Conservation (phyloP, 2,888 invertebrate genomes). For the Mythimna loreyi region DNA sequence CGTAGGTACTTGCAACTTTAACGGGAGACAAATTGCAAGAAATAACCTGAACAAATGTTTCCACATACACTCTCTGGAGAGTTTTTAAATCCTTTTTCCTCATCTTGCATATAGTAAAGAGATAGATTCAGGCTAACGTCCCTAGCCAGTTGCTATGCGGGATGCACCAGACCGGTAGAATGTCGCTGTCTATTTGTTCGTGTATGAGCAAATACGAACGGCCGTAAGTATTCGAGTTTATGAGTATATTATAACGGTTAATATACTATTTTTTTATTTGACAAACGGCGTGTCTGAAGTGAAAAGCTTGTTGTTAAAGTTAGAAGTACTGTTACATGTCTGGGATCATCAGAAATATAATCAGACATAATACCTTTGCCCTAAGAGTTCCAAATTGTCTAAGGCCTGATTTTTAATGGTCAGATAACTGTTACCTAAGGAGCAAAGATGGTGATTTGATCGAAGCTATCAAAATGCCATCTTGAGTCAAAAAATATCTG, state of each 20-base stretch:
- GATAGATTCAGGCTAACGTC: conserved; percentile 52
- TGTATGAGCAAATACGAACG: conserved; percentile 45
- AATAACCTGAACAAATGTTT: conserved; percentile 6
- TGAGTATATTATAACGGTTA: conserved; percentile 29
- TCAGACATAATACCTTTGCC: too few species aligned
- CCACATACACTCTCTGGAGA: conserved; percentile 11
- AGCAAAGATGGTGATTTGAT: too few species aligned
- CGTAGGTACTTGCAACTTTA: neutral
- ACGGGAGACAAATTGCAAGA: neutral
- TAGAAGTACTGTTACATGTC: neutral
- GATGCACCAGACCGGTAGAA: conserved; percentile 71
- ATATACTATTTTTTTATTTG: conserved; percentile 16
- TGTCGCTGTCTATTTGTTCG: conserved; percentile 67
- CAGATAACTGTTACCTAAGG: too few species aligned
- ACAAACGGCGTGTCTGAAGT: neutral
- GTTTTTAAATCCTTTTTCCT: conserved; percentile 39
- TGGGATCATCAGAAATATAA: neutral
- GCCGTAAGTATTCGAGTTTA: conserved; percentile 35
- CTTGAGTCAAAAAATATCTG: neutral
- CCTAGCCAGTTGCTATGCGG: conserved; percentile 50
- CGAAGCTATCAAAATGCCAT: too few species aligned
- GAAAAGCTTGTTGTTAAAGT: neutral
- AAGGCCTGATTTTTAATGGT: too few species aligned
- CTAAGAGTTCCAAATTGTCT: neutral
- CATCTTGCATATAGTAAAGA: conserved; percentile 35